Evolutionary conservation across 2,797 vertebrate genomes (phyloP), one percentile per base, ranked within the genome.

Genomic region (Schizopygopsis pylzovi): DNA sequence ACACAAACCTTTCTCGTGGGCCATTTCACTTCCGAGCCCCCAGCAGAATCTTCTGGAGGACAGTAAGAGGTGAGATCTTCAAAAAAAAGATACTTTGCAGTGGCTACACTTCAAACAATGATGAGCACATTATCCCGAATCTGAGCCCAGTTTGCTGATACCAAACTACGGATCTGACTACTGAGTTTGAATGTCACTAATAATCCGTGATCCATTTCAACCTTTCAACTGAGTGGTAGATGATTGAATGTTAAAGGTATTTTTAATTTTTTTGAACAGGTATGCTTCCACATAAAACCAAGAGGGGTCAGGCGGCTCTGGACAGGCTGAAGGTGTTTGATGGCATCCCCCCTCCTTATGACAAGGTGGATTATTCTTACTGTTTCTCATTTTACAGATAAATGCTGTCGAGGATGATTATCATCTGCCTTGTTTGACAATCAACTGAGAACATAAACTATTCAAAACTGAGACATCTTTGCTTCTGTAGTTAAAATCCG

Each of bases 1-100:
- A 99, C 94, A 98, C 98, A 91, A 98, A 99, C 90, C 98, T 98
- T 0, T 98, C 97, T n/a, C 96, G 97, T n/a, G 98, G 98, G 0
- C 97, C 97, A 0, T 98, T 96, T 91, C 98, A 99, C 91, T 98
- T 98, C 93, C 96, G 97, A 87, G 97, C 98, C 87, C 97, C 97
- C 25, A 98, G 98, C 93, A 94, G 96, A 87, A 98, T 98, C 88
- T 98, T 98, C 89, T 99, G 98, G 97, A 96, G 97, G 90, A 99
- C 97, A 0, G 97, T 98, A 47, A 93, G 97, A 94, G 98, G 98
- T 98, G 77, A 95, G 90, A 0, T 0, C 0, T 2, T 33, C 2
- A 33, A 33, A 33, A 33, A 33, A 33, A 33, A 33, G 33, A 33
- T 33, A 3, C 80, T 89, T 63, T 39, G 39, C 49, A 59, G 2